Conservation (phyloP, 2,888 invertebrate species). For the Zhuqinia jingwanae region DNA sequence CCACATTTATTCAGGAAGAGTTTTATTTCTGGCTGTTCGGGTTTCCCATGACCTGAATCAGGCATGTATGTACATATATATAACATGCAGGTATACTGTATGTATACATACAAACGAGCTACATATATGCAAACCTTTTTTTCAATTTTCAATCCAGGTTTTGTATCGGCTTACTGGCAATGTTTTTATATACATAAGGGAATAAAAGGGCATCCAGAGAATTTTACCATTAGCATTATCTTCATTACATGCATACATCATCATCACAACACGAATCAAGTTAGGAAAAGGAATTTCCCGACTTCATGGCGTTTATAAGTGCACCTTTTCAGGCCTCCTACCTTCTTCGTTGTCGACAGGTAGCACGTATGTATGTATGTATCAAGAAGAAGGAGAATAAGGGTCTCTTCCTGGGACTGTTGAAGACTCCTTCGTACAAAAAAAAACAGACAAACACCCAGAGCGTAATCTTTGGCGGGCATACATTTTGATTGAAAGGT, state of each 20-base stretch:
- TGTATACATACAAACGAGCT: not conserved
- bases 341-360: not conserved
- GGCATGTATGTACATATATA: not conserved
- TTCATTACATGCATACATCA: not conserved
- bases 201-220: no score
- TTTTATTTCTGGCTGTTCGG: slow-evolving; percentile 63
- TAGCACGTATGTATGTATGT: not conserved
- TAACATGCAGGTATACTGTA: not conserved
- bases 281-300: slow-evolving; percentile 30
- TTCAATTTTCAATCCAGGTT: not conserved
- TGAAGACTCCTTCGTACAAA: not conserved
- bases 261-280: not conserved
- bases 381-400: no score
- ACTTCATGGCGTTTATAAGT: slow-evolving; percentile 28
- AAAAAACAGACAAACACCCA: not conserved
- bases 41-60: slow-evolving; percentile 69
- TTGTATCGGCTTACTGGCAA: no score
- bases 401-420: slow-evolving; percentile 7
- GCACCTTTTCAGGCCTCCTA: slow-evolving; percentile 14
- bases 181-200: no score
- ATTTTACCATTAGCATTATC: no score
- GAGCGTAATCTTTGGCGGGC: not conserved
- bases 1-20: slow-evolving; percentile 67
- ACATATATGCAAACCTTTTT: not conserved
- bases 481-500: no score